Evolutionary conservation across 2,113 vertebrate genomes (phyloP).

Genomic region (Leiothrix lutea): DNA sequence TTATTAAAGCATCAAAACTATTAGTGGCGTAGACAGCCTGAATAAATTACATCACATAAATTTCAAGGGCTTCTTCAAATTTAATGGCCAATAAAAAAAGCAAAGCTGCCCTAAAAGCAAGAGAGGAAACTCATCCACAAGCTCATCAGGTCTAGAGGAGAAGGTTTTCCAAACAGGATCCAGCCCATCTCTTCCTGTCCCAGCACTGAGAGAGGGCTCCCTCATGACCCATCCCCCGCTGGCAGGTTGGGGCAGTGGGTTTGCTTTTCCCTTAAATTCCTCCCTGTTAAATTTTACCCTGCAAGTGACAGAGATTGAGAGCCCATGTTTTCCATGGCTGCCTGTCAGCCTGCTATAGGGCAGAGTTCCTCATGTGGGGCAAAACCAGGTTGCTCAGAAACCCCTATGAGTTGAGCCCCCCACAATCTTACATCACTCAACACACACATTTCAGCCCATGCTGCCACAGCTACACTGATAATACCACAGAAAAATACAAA

Average conservation of each 20-base stretch:
- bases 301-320: accelerated
- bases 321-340: accelerated
- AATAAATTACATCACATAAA: constrained; percentile 42
- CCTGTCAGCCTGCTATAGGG: background rate
- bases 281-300: background rate
- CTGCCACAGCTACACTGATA: background rate
- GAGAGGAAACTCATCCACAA: background rate
- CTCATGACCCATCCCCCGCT: accelerated
- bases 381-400: background rate
- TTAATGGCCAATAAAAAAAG: background rate
- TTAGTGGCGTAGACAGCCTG: constrained; percentile 26
- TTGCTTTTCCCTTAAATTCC: background rate
- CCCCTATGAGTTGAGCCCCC: accelerated
- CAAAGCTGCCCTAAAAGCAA: background rate
- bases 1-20: constrained; percentile 72
- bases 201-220: background rate
- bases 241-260: accelerated
- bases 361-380: background rate
- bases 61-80: constrained; percentile 18
- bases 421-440: background rate
- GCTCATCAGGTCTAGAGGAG: background rate
- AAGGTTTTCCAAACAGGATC: background rate
- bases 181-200: background rate
- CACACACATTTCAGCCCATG: background rate
- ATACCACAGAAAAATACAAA: background rate